These are phyloP conservation scores for Periphyllus acericola DNA, from an alignment of 2,888 invertebrate species.

Conservation along the genomic window DNA sequence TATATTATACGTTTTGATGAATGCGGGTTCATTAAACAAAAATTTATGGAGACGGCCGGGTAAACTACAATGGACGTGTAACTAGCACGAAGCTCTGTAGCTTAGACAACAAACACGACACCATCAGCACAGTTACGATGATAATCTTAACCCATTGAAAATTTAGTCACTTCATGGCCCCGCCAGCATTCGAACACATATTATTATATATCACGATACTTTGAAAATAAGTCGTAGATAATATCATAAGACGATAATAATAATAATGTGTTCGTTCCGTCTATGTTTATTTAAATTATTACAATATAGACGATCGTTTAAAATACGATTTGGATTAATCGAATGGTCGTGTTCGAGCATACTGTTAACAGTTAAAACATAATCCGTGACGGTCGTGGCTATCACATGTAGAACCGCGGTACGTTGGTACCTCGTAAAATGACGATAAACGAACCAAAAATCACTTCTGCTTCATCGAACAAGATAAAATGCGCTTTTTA, in stretches of 20 bases:
- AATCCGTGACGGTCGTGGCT: too few species aligned
- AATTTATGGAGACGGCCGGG: conserved; percentile 29
- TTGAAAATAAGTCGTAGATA: neutral
- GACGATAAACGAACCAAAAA: too few species aligned
- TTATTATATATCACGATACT: neutral
- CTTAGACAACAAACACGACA: conserved; percentile 51
- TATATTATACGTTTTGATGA: conserved; percentile 36
- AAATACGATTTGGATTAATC: too few species aligned
- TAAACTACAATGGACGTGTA: conserved; percentile 55
- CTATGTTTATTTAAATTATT: too few species aligned
- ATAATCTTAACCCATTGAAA: conserved; percentile 61
- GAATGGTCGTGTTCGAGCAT: too few species aligned
- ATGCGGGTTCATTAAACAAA: conserved; percentile 56
- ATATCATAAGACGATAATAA: neutral
- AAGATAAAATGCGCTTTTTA: too few species aligned
- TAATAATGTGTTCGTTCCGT: too few species aligned
- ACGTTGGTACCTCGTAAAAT: too few species aligned
- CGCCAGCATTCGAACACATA: neutral
- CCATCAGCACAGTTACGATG: conserved; percentile 30
- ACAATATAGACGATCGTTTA: too few species aligned
- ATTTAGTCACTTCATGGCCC: conserved; percentile 54
- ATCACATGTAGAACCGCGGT: too few species aligned
- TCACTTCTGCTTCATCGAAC: too few species aligned
- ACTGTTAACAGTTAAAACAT: too few species aligned
- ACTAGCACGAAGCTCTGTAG: conserved; percentile 43